phyloP scores from a whole-genome alignment of 2,888 invertebrate species.

The Nycteola revayana region DNA sequence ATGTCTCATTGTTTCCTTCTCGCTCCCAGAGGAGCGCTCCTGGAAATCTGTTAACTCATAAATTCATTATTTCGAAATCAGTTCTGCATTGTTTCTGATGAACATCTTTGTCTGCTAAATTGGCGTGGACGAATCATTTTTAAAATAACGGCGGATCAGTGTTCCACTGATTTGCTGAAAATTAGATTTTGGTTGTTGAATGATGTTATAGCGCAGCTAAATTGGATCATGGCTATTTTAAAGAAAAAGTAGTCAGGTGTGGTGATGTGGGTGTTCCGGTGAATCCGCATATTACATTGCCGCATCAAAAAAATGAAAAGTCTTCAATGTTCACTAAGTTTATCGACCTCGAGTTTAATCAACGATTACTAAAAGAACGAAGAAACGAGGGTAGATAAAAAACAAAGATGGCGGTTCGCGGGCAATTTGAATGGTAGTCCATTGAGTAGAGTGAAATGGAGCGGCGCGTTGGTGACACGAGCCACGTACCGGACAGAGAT shows the following conservation, averaged over 20 bases:
- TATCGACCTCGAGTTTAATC: constrained; percentile 56
- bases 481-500: constrained; percentile 47
- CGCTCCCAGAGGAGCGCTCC: constrained; percentile 56
- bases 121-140: constrained; percentile 54
- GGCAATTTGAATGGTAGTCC: constrained; percentile 61
- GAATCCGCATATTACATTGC: no score
- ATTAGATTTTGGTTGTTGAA: constrained; percentile 60
- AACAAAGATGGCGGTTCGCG: constrained; percentile 53
- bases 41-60: constrained; percentile 63
- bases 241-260: constrained; percentile 18
- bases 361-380: constrained; percentile 53
- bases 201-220: constrained; percentile 52
- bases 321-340: constrained; percentile 39
- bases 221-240: constrained; percentile 49
- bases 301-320: constrained; percentile 37
- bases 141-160: constrained; percentile 42
- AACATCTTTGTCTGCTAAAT: constrained; percentile 75
- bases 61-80: constrained; percentile 62
- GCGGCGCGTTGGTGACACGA: constrained; percentile 66
- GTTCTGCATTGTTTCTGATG: constrained; percentile 74
- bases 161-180: constrained; percentile 58
- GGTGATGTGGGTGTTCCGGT: constrained; percentile 36
- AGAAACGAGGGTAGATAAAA: constrained; percentile 52
- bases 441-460: constrained; percentile 64
- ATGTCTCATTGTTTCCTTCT: constrained; percentile 62